These are phyloP conservation scores for Echinarachnius parma DNA, from an alignment of 53 echinoderm and acorn worm species.

Conservation along the genomic window DNA sequence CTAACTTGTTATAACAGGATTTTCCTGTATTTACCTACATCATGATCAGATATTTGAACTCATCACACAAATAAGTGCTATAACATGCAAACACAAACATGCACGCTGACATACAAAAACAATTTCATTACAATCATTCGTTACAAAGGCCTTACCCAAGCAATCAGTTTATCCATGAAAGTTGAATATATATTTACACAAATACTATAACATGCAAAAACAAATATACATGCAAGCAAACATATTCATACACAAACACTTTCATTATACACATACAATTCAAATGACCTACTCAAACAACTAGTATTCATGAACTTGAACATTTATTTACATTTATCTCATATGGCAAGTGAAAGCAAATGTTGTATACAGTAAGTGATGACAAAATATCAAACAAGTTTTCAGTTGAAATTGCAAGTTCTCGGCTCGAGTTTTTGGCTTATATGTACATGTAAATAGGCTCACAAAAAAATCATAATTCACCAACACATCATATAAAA, in stretches of 20 bases:
- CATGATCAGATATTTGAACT: neutral
- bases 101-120: neutral
- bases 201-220: neutral
- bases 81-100: neutral
- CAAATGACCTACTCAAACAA: neutral
- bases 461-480: neutral
- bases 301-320: neutral
- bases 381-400: neutral
- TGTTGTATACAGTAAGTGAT: neutral
- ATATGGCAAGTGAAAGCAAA: neutral
- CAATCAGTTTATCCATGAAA: neutral
- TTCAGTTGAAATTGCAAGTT: neutral
- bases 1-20: too few relatives aligned
- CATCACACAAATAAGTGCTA: neutral
- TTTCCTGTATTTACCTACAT: too few relatives aligned
- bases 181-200: neutral
- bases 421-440: neutral
- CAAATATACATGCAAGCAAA: neutral
- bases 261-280: neutral
- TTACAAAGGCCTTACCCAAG: neutral
- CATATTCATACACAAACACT: neutral
- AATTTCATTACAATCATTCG: neutral
- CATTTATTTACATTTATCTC: neutral
- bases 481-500: neutral
- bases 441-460: neutral